Evolutionary conservation across 2,113 vertebrate genomes (phyloP).

Genomic region (Vimba vimba): DNA sequence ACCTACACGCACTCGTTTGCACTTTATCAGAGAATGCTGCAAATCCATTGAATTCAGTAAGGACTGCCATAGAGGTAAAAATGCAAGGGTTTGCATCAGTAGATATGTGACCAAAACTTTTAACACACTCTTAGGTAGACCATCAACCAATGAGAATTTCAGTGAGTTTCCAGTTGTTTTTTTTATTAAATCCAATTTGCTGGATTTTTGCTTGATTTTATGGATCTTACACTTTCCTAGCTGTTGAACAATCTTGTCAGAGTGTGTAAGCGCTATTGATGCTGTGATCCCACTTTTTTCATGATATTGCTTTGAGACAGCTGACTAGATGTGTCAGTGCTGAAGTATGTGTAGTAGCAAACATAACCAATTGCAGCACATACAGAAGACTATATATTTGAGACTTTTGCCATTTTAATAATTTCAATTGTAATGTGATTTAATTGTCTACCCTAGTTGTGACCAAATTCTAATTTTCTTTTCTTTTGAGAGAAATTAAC

Average conservation of each 20-base stretch:
- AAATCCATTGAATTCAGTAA: not conserved
- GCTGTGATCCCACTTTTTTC: conserved; percentile 6
- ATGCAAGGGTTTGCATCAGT: not conserved
- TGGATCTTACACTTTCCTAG: not conserved
- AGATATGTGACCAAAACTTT: not conserved
- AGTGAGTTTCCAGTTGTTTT: not conserved
- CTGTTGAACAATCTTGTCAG: not conserved
- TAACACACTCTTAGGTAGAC: not conserved
- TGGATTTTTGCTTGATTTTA: not conserved
- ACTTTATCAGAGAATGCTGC: not conserved
- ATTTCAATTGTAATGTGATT: not conserved
- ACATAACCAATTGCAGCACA: not conserved
- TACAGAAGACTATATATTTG: not conserved
- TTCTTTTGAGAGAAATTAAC: too few relatives aligned
- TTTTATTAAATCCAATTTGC: not conserved
- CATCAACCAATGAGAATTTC: not conserved
- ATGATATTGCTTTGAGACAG: not conserved
- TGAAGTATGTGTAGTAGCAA: not conserved
- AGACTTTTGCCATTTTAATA: not conserved
- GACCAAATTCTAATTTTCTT: too few relatives aligned
- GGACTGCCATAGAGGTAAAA: not conserved
- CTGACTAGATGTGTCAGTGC: not conserved
- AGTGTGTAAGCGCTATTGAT: not conserved
- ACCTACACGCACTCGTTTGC: not conserved
- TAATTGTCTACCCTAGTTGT: too few relatives aligned